Percentiles rank a stretch among this genome's conserved stretches.
Conservation (phyloP, 2,113 vertebrate species). For the Ifrita kowaldi region DNA sequence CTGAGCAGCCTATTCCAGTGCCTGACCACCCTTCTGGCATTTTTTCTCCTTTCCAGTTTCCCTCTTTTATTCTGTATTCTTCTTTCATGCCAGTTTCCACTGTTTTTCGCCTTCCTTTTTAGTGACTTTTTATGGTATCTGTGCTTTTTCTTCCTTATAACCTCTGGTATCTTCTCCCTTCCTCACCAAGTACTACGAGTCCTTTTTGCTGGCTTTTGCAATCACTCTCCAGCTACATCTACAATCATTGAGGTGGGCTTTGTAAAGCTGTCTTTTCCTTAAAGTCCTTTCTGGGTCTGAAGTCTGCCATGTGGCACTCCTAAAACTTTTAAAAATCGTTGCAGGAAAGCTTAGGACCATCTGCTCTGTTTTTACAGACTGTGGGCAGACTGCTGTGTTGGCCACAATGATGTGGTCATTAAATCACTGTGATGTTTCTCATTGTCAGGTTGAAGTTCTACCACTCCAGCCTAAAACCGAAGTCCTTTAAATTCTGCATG, state of each 20-base stretch:
- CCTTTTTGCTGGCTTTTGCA: background rate
- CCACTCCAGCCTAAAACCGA: slow-evolving; percentile 51
- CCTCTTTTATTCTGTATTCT: background rate
- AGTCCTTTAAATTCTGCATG: slow-evolving; percentile 32
- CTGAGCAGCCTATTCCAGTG: background rate
- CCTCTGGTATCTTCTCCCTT: background rate
- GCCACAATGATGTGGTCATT: slow-evolving; percentile 3
- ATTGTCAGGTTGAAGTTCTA: slow-evolving; percentile 26
- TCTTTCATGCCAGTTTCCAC: background rate
- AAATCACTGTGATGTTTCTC: slow-evolving; percentile 45
- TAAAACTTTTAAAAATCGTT: background rate
- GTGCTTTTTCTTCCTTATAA: background rate
- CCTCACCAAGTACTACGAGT: accelerated
- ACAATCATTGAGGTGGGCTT: background rate
- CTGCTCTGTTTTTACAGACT: slow-evolving; percentile 11
- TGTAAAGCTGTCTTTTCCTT: background rate
- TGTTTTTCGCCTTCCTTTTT: background rate
- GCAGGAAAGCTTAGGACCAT: background rate
- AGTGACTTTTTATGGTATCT: background rate
- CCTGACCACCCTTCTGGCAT: background rate
- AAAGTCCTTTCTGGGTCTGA: background rate
- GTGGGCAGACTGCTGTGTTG: background rate
- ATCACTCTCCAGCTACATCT: accelerated
- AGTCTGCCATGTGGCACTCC: background rate
- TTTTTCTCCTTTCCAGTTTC: background rate